Percentiles rank a stretch among this genome's conserved stretches.
These are phyloP conservation scores for Plusia festucae DNA, from an alignment of 2,888 invertebrate species.

Conservation along the genomic window DNA sequence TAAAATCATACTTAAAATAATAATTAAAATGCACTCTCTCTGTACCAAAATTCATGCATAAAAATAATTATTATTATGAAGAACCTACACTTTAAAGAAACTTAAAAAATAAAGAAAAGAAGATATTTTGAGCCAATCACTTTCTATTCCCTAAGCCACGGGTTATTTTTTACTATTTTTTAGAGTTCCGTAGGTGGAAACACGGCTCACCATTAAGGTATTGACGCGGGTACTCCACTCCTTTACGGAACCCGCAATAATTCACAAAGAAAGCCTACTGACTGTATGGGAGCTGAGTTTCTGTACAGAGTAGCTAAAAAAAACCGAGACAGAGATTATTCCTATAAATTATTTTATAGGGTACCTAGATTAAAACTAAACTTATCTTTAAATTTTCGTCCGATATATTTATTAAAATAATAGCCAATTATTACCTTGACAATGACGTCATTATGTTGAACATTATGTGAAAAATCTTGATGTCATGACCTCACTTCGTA, in stretches of 20 bases:
- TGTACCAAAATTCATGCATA: too few species aligned
- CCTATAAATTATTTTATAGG: too few species aligned
- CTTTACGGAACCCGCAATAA: slow-evolving; percentile 82
- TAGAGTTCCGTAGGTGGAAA: slow-evolving; percentile 76
- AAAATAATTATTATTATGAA: too few species aligned
- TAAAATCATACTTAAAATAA: too few species aligned
- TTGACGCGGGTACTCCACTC: slow-evolving; percentile 77
- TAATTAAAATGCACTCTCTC: too few species aligned
- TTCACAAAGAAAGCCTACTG: slow-evolving; percentile 84
- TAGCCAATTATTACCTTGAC: too few species aligned
- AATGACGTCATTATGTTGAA: too few species aligned
- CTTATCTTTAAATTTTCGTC: too few species aligned
- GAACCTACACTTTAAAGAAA: not conserved
- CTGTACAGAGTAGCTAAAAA: slow-evolving; percentile 62
- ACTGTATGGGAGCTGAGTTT: slow-evolving; percentile 76
- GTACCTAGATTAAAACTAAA: too few species aligned
- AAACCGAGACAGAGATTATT: slow-evolving; percentile 21
- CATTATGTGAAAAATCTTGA: too few species aligned
- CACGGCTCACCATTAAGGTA: slow-evolving; percentile 82
- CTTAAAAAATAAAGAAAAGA: slow-evolving; percentile 19
- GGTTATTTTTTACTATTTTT: slow-evolving; percentile 77
- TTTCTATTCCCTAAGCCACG: slow-evolving; percentile 64
- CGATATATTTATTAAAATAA: too few species aligned
- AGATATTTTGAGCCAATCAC: slow-evolving; percentile 57
- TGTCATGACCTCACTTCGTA: too few species aligned